A percentile compares a stretch with the other conserved stretches of the same genome.
phyloP scores from a whole-genome alignment of 1,140 invertebrate species.

The Caenorhabditis inopinata region DNA sequence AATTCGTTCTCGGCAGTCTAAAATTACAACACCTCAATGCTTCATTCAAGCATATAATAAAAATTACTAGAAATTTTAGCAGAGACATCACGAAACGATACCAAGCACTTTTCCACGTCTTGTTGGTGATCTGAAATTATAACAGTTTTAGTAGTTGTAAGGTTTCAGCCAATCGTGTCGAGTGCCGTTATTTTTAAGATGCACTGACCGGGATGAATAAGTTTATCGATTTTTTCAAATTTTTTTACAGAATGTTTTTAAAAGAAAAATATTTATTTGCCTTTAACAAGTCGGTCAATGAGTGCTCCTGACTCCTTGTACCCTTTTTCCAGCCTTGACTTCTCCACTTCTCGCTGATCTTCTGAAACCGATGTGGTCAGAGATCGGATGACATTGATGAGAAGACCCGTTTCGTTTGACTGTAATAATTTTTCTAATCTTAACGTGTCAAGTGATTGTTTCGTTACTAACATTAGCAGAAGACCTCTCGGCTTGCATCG shows the following conservation, averaged over 20 bases:
- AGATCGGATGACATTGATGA: constrained; percentile 88
- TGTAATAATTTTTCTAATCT: neutral
- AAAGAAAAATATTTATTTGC: constrained; percentile 57
- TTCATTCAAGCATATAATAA: neutral
- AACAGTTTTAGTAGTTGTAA: too few species aligned
- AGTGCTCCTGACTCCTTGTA: constrained; percentile 84
- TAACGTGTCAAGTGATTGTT: neutral
- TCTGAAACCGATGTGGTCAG: constrained; percentile 87
- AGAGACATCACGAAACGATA: constrained; percentile 80
- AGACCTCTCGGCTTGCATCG: neutral
- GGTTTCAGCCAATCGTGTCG: too few species aligned
- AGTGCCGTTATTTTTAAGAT: too few species aligned
- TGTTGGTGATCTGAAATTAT: constrained; percentile 75
- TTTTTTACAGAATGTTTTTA: neutral
- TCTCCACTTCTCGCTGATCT: constrained; percentile 89
- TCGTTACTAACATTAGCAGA: neutral
- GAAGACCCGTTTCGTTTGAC: constrained; percentile 75
- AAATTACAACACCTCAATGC: neutral
- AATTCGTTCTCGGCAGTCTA: constrained; percentile 78
- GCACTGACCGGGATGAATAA: too few species aligned
- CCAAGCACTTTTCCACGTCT: constrained; percentile 83
- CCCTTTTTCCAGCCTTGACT: constrained; percentile 86
- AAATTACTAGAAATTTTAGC: constrained; percentile 72
- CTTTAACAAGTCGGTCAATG: constrained; percentile 82
- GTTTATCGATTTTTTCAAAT: too few species aligned